Conservation (phyloP, 2,797 vertebrate species). For the Lithobates sylvaticus region DNA sequence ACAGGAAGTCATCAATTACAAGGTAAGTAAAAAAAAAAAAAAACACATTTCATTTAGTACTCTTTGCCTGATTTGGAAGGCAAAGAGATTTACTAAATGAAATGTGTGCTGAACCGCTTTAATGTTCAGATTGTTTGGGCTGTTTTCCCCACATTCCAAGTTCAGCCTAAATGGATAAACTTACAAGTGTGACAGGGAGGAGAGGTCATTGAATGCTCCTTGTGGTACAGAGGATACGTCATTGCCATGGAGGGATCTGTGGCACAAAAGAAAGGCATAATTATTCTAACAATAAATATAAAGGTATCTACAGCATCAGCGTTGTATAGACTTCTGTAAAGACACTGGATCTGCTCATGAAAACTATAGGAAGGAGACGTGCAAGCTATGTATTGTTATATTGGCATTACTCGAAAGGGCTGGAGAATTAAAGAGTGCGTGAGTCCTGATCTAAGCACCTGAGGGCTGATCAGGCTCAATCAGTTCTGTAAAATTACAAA, state of each 20-base stretch:
- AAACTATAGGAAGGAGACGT: no score
- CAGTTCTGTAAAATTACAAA: neutral
- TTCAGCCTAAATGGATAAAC: slow-evolving; percentile 67
- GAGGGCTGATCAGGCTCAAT: no score
- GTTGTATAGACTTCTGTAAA: no score
- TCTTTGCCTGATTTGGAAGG: no score
- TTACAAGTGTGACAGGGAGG: slow-evolving; percentile 95
- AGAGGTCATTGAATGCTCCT: slow-evolving; percentile 94
- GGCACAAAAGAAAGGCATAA: neutral
- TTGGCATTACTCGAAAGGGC: neutral
- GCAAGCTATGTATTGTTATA: neutral
- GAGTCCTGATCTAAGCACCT: neutral
- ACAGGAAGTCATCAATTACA: no score
- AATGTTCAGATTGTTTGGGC: neutral
- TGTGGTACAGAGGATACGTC: slow-evolving; percentile 95
- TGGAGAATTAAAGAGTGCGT: neutral
- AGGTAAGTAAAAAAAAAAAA: no score
- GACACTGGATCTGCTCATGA: no score
- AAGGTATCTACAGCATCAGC: neutral
- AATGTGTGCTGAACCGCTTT: no score
- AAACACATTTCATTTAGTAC: no score
- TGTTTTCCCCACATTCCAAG: neutral
- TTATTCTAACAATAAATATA: neutral
- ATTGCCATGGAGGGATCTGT: slow-evolving; percentile 95
- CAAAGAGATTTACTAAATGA: no score